A percentile compares a stretch with the other conserved stretches of the same genome.
phyloP scores from a whole-genome alignment of 2,113 vertebrate species.

The Lepisosteus oculatus region DNA sequence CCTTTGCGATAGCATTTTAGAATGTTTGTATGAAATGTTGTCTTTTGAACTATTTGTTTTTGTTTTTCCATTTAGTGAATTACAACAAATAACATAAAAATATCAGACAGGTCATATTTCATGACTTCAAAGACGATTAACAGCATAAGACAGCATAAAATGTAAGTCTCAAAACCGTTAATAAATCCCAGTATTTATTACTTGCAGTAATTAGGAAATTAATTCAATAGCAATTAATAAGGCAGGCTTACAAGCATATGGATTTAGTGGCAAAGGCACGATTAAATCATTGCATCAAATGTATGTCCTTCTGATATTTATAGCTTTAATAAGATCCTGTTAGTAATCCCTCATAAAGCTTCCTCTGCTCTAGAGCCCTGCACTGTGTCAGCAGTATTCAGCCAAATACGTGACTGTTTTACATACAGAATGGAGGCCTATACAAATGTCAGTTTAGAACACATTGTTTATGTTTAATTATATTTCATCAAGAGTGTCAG shows the following conservation, averaged over 20 bases:
- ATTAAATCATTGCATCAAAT: constrained; percentile 58
- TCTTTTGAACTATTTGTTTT: too few relatives aligned
- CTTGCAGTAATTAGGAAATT: constrained; percentile 52
- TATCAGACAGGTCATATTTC: constrained; percentile 35
- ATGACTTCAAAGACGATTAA: constrained; percentile 41
- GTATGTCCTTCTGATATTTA: constrained; percentile 57
- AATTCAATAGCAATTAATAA: constrained; percentile 54
- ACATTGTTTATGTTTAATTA: neutral
- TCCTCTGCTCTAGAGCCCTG: constrained; percentile 42
- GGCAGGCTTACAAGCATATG: neutral
- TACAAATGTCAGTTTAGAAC: neutral
- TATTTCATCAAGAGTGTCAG: neutral
- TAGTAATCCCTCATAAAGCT: constrained; percentile 39
- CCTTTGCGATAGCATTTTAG: too few relatives aligned
- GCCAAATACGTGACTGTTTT: neutral
- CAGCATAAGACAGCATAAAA: constrained; percentile 36
- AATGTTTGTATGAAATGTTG: too few relatives aligned
- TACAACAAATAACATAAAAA: constrained; percentile 46
- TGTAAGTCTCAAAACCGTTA: constrained; percentile 30
- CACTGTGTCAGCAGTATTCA: constrained; percentile 63
- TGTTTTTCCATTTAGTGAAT: constrained; percentile 27
- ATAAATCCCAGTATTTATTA: constrained; percentile 42
- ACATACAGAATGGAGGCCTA: too few relatives aligned
- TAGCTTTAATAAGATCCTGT: constrained; percentile 61
- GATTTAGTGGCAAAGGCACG: constrained; percentile 26